Percentiles rank a stretch among this genome's conserved stretches.
Evolutionary conservation across 2,888 invertebrate species (phyloP).

Genomic region (Rhabditoides inermis): DNA sequence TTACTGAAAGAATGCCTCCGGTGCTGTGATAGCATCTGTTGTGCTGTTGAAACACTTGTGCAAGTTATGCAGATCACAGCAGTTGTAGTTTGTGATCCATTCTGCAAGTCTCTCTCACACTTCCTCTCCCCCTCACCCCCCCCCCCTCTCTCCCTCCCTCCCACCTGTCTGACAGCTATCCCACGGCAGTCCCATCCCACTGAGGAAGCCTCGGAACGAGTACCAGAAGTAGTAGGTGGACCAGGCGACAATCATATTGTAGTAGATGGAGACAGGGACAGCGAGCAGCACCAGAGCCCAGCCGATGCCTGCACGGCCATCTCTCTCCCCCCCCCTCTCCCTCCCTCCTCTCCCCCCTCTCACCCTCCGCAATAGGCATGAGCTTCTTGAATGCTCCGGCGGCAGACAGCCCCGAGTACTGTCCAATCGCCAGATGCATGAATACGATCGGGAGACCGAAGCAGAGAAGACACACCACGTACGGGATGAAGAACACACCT

Average conservation of each 20-base stretch:
- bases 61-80: constrained; percentile 37
- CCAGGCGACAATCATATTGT: constrained; percentile 46
- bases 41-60: constrained; percentile 28
- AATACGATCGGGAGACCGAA: constrained; percentile 49
- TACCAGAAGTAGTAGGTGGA: constrained; percentile 47
- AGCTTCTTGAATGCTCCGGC: constrained; percentile 40
- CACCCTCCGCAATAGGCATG: constrained; percentile 46
- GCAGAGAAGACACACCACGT: constrained; percentile 37
- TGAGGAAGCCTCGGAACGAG: constrained; percentile 30
- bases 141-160: not conserved
- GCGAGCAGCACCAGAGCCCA: constrained; percentile 48
- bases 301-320: constrained; percentile 46
- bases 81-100: constrained; percentile 35
- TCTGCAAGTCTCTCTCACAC: constrained; percentile 15
- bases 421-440: constrained; percentile 45
- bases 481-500: constrained; percentile 48
- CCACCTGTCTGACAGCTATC: constrained; percentile 29
- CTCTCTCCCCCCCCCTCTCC: not conserved
- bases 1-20: constrained; percentile 49
- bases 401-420: constrained; percentile 43
- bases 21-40: constrained; percentile 34
- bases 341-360: not conserved
- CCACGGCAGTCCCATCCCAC: constrained; percentile 32
- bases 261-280: constrained; percentile 47
- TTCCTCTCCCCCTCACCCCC: not conserved